These are phyloP conservation scores for human DNA, from an alignment of 2,113 vertebrate genomes.

Conservation along the genomic window DNA sequence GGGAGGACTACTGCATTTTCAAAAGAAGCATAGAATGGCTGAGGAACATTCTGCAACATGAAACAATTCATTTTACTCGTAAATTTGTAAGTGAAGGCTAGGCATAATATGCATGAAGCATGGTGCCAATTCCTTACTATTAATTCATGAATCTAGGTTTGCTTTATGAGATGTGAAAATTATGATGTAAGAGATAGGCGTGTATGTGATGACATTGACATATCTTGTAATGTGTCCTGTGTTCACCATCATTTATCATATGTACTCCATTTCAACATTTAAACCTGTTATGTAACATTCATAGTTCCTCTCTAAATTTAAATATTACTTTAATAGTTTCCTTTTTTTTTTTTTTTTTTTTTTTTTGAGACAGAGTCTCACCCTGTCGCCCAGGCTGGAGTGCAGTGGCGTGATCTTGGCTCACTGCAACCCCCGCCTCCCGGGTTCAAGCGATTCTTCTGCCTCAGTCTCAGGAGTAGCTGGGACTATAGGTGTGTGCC, in stretches of 20 bases:
- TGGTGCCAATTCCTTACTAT: background rate
- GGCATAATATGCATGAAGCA: background rate
- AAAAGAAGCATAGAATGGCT: background rate
- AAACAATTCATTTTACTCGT: background rate
- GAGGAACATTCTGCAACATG: background rate
- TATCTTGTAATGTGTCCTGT: background rate
- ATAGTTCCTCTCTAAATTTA: constrained; percentile 9
- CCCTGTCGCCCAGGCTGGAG: no score
- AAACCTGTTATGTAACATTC: background rate
- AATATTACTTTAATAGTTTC: background rate
- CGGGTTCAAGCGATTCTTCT: no score
- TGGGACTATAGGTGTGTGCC: no score
- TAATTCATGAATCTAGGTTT: background rate
- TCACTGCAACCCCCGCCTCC: no score
- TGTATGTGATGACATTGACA: background rate
- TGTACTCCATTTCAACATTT: background rate
- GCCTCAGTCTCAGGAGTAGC: no score
- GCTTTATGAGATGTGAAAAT: background rate
- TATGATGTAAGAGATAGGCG: background rate
- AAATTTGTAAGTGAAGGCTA: background rate
- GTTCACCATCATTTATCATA: background rate
- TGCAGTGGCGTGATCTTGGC: no score
- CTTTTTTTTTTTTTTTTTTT: no score
- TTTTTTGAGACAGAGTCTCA: no score
- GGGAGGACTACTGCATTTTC: background rate